Conservation (phyloP, 92 coral and sea anemone species). For the Palythoa grandis region DNA sequence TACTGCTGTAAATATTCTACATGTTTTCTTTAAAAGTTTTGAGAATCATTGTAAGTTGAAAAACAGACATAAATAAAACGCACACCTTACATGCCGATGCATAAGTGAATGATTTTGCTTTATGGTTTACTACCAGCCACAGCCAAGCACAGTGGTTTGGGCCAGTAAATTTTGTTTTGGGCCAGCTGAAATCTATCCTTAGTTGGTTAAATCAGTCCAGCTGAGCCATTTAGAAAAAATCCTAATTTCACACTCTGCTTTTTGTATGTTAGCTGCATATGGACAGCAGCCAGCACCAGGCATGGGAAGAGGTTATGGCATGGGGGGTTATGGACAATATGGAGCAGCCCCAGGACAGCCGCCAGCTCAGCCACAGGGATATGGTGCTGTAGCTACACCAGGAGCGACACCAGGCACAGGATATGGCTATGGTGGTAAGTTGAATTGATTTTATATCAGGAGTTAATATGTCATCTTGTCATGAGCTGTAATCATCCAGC, state of each 20-base stretch:
- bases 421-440: slow-evolving; percentile 62
- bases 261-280: slow-evolving; percentile 24
- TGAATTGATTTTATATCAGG: no score
- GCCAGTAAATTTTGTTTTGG: no score
- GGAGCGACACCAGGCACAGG: slow-evolving; percentile 62
- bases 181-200: no score
- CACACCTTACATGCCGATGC: no score
- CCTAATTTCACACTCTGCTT: neutral
- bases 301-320: slow-evolving; percentile 56
- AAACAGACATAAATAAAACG: no score
- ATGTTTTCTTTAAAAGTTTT: neutral
- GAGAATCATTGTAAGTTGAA: no score
- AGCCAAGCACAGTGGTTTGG: no score
- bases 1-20: neutral
- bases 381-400: slow-evolving; percentile 43
- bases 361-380: slow-evolving; percentile 34
- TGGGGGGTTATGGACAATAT: slow-evolving; percentile 57
- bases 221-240: neutral
- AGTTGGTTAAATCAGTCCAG: neutral
- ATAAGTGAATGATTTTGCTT: no score
- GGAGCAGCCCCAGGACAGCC: slow-evolving; percentile 52
- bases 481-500: no score
- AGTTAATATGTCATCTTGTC: no score
- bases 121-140: no score
- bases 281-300: slow-evolving; percentile 65